These are phyloP conservation scores for Micromys minutus DNA, from an alignment of 2,113 vertebrate genomes.

Conservation along the genomic window DNA sequence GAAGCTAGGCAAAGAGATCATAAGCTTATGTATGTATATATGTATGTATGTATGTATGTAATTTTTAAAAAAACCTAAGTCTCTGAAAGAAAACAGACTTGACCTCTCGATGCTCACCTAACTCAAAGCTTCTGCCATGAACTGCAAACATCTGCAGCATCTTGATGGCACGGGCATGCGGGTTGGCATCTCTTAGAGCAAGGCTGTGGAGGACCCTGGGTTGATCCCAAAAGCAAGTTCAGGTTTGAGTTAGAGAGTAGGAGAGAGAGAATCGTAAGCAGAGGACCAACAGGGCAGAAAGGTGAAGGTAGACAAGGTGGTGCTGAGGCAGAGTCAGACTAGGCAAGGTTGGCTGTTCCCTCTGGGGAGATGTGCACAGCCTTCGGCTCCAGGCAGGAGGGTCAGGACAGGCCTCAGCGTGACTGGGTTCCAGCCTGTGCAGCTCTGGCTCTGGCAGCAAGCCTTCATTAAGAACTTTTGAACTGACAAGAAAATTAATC, in stretches of 20 bases:
- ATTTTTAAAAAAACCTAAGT: neutral
- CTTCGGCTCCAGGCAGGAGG: neutral
- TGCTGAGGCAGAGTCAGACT: fast-evolving
- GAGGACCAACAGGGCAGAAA: neutral
- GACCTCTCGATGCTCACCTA: neutral
- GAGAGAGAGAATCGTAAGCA: neutral
- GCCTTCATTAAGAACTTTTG: slow-evolving; percentile 44
- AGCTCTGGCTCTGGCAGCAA: neutral
- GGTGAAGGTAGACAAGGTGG: neutral
- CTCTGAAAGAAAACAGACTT: neutral
- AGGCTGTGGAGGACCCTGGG: neutral
- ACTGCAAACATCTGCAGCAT: neutral
- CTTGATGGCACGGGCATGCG: fast-evolving
- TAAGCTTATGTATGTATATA: neutral
- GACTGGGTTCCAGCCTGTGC: neutral
- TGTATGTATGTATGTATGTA: no score
- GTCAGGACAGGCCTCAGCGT: neutral
- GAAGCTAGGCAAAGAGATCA: neutral
- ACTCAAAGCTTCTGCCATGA: neutral
- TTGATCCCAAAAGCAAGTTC: neutral
- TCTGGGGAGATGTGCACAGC: neutral
- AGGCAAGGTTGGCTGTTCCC: neutral
- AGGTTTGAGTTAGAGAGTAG: neutral
- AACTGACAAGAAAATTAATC: slow-evolving; percentile 50
- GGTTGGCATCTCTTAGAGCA: neutral